A percentile compares a stretch with the other conserved stretches of the same genome.
phyloP scores from a whole-genome alignment of 1,140 invertebrate species.

The Danaus plexippus region DNA sequence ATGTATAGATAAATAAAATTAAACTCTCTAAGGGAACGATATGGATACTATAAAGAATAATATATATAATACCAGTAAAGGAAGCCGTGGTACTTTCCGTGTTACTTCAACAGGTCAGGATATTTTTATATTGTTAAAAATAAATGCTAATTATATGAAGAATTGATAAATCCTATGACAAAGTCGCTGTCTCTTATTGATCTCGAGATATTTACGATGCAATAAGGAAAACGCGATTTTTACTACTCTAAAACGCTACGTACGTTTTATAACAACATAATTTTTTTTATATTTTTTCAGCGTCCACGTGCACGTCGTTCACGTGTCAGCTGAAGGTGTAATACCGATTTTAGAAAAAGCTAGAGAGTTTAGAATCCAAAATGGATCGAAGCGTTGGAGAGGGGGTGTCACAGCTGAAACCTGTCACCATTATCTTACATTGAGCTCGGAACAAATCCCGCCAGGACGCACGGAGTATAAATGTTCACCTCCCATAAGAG shows the following conservation, averaged over 20 bases:
- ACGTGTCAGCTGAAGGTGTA: constrained; percentile 76
- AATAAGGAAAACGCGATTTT: constrained; percentile 3
- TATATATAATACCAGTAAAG: no score
- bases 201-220: not conserved
- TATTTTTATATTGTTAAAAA: no score
- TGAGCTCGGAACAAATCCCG: constrained; percentile 76
- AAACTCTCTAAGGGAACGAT: no score
- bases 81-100: no score
- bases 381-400: constrained; percentile 42
- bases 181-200: no score
- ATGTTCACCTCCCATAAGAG: constrained; percentile 80
- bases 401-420: constrained; percentile 77
- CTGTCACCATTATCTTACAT: constrained; percentile 80
- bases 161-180: no score
- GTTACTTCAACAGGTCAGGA: no score
- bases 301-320: constrained; percentile 79
- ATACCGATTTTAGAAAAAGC: constrained; percentile 48
- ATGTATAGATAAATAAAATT: no score
- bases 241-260: constrained; percentile 4
- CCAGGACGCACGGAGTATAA: constrained; percentile 77
- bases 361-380: constrained; percentile 31
- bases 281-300: constrained; percentile 42
- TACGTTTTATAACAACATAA: no score
- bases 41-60: no score
- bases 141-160: no score